Base-by-base conservation (phyloP, 2,888 invertebrate species). In the Agrotis ipsilon region DNA sequence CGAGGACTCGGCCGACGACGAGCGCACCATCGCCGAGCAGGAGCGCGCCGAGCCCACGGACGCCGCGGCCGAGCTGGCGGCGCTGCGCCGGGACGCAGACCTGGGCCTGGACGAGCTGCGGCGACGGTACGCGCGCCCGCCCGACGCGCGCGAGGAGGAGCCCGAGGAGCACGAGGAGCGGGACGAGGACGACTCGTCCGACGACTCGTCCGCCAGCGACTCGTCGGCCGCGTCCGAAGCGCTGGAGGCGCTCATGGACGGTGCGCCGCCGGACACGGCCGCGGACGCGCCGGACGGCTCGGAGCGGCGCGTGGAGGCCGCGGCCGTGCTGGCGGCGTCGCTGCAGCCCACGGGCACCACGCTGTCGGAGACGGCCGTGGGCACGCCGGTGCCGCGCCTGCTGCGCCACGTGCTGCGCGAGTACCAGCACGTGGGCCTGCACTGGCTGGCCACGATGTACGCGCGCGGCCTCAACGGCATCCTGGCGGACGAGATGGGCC, bases 321-420 rank as follows among this genome's bases (percentile, higher is more conserved):
- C 99, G 64, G 99, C 99, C 60, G 98, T 98, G 67, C 97, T 99
- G 86, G 99, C 99, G 58, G 98, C 99, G 92, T 98, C 99, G 94
- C 98, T 99, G 91, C 99, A 99, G 94, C 99, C 99, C 3, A 99
- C 99, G 92, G 99, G 99, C 91, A 99, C 99, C 90, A 99, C 99
- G 27, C 96, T 99, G 83, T 98, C 99, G 85, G 99, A 99, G 70
- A 99, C 99, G 66, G 98, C 98, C 68, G 99, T 99, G 87, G 99
- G 98, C 78, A 99, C 99, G 58, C 98, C 98, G 88, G 98, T 99
- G 90, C 99, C 99, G 84, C 98, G 98, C 90, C 97, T 99, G 89
- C 95, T 99, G 85, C 98, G 98, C 91, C 99, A 99, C 94, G 96
- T 97, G 73, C 96, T 99, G 85, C 97, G 99, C 87, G 99, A 99